A percentile compares a stretch with the other conserved stretches of the same genome.
phyloP scores from a whole-genome alignment of 2,888 invertebrate genomes.

The Sphaerophoria taeniata region DNA sequence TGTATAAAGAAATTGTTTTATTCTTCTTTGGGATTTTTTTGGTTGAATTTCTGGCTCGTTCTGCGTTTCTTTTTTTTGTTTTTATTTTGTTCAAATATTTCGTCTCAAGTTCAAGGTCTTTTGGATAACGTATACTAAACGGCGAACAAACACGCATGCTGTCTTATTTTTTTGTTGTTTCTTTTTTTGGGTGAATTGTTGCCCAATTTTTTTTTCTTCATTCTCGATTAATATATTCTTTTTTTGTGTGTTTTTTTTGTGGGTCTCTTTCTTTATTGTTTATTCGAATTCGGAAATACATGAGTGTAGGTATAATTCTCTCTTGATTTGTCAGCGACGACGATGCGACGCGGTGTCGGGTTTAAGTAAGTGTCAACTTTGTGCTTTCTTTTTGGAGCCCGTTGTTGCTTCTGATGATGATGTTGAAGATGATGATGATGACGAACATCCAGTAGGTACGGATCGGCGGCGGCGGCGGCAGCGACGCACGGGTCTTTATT shows the following conservation, averaged over 20 bases:
- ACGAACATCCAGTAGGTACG: neutral
- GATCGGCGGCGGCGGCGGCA: constrained; percentile 26
- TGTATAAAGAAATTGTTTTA: constrained; percentile 56
- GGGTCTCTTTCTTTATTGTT: constrained; percentile 42
- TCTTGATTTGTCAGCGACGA: constrained; percentile 28
- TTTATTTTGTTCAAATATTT: constrained; percentile 83
- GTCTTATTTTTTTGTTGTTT: constrained; percentile 48
- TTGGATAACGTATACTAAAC: constrained; percentile 80
- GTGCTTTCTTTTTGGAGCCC: constrained; percentile 67
- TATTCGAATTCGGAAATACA: constrained; percentile 13
- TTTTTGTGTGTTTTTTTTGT: constrained; percentile 27
- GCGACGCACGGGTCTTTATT: constrained; percentile 33
- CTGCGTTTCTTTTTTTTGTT: constrained; percentile 66
- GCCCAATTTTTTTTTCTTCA: constrained; percentile 48
- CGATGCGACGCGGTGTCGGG: neutral
- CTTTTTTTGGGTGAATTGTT: constrained; percentile 50
- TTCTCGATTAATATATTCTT: constrained; percentile 44
- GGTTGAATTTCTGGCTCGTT: constrained; percentile 57
- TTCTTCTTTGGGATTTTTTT: constrained; percentile 43
- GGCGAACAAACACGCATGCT: constrained; percentile 67
- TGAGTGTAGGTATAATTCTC: constrained; percentile 3
- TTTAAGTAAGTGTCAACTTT: constrained; percentile 60
- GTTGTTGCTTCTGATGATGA: constrained; percentile 13
- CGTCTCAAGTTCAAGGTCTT: constrained; percentile 84
- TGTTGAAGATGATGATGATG: constrained; percentile 31